Base-by-base conservation (phyloP, 2,113 vertebrate species). In the Campylomormyrus tamandua region DNA sequence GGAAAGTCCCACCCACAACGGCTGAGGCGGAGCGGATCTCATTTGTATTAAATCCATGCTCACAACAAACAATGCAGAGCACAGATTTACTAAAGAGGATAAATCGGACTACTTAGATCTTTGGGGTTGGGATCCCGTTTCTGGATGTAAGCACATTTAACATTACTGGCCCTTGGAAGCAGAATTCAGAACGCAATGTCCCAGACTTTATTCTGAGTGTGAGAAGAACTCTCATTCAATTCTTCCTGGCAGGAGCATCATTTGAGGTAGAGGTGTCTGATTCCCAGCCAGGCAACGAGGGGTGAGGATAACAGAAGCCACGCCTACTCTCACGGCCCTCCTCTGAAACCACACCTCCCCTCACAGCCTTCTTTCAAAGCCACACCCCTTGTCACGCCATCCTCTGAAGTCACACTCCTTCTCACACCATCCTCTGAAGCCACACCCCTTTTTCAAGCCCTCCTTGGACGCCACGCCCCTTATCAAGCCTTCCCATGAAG, bases 41-140 rank as follows among this genome's bases (percentile, higher is more conserved):
- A 88, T 66, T 49, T 70, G 58, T 27, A 70, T 42, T 88, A 74
- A 74, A 88, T 88, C 45, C 87, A 48, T 70, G 42, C 15, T 49
- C 42, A 74, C 11, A 62, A 27, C 39, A 88, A 62, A 88, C 35
- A 88, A 58, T 58, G 52, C 50, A 70, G 87, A n/a, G 62, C 42
- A 88, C 45, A 27, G 21, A 88, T 58, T 88, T 42, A 58, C 31
- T 56, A 15, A 58, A 62, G 87, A 35, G 21, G 56, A 42, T 88
- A n/a, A 88, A 62, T 88, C 35, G 31, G 17, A 56, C 39, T 66
- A 66, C 58, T 45, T 45, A 45, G 35, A n/a, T 87, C 86, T 42
- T 35, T 21, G 35, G 53, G 87, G 24, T 39, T 52, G 50, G 27
- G 27, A 87, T 49, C n/a, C 45, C 5, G 0, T 49, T 85, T 85